Conservation (phyloP, 2,113 vertebrate species). For the Amblyopsis rosae region DNA sequence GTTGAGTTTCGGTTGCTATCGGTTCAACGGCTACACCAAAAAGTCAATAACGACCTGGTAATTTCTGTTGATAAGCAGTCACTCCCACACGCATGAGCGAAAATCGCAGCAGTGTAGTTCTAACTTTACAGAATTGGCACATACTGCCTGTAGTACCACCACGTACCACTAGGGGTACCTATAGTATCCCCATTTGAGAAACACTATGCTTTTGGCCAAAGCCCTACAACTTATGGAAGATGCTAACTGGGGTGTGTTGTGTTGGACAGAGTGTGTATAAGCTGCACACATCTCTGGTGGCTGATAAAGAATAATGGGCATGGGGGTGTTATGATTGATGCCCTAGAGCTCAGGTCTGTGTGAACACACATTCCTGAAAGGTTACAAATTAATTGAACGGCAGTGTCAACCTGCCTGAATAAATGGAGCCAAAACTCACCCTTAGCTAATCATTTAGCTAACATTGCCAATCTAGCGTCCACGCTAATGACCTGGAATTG, state of each 20-base stretch:
- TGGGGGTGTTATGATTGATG: constrained; percentile 48
- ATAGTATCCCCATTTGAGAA: too few species aligned
- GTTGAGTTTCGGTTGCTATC: too few species aligned
- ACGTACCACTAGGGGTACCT: too few species aligned
- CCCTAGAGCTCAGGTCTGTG: constrained; percentile 23
- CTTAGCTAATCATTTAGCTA: constrained; percentile 33
- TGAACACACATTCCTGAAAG: constrained; percentile 54
- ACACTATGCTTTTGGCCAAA: constrained; percentile 28
- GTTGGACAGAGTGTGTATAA: constrained; percentile 17
- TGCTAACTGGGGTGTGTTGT: constrained; percentile 36
- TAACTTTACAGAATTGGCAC: too few species aligned
- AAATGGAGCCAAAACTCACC: constrained; percentile 35
- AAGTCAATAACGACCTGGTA: too few species aligned
- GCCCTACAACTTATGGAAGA: constrained; percentile 55
- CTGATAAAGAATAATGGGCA: constrained; percentile 52
- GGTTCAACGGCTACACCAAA: too few species aligned
- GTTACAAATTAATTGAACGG: constrained; percentile 47
- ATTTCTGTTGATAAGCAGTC: too few species aligned
- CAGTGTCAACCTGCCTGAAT: constrained; percentile 31
- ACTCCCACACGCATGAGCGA: too few species aligned
- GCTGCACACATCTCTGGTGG: constrained; percentile 24
- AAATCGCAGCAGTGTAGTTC: too few species aligned
- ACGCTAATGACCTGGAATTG: constrained; percentile 27
- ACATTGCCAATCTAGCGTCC: constrained; percentile 19
- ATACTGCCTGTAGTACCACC: too few species aligned